These are phyloP conservation scores for Alentia gelatinosa DNA, from an alignment of 2,888 invertebrate genomes.

Conservation along the genomic window DNA sequence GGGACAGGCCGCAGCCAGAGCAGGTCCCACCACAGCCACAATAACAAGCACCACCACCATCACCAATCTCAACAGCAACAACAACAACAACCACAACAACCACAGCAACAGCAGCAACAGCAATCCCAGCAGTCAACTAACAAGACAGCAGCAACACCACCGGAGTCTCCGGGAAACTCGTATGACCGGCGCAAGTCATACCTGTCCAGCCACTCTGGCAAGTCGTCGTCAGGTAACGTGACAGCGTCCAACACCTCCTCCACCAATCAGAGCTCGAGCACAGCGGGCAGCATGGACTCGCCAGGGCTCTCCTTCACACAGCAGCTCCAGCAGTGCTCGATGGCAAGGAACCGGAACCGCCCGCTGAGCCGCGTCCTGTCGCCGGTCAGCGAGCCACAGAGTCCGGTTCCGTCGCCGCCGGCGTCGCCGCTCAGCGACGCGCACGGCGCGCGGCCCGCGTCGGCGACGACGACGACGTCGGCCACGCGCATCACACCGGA, in stretches of 20 bases:
- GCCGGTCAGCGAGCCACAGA: conserved; percentile 86
- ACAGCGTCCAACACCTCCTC: conserved; percentile 85
- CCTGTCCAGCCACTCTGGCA: conserved; percentile 84
- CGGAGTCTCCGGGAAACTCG: conserved; percentile 80
- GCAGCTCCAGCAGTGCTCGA: conserved; percentile 91
- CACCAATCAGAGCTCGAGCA: conserved; percentile 79
- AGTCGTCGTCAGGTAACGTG: conserved; percentile 87
- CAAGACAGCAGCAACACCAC: conserved; percentile 65
- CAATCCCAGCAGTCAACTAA: neutral
- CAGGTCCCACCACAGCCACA: neutral
- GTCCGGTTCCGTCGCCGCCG: conserved; percentile 90
- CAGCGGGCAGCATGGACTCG: conserved; percentile 62
- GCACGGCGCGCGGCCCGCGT: conserved; percentile 29
- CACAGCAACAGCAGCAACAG: neutral
- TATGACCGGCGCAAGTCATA: conserved; percentile 81
- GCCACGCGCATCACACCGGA: conserved; percentile 56
- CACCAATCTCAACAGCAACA: neutral
- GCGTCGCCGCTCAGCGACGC: conserved; percentile 84
- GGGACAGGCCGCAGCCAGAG: neutral
- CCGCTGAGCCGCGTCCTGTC: conserved; percentile 84
- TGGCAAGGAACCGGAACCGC: conserved; percentile 84
- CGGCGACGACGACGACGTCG: no score
- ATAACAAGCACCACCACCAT: neutral
- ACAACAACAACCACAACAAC: neutral
- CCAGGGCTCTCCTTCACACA: conserved; percentile 90